A percentile compares a stretch with the other conserved stretches of the same genome.
phyloP scores from a whole-genome alignment of 2,113 vertebrate genomes.

The Pseudolaguvia tuberculata region DNA sequence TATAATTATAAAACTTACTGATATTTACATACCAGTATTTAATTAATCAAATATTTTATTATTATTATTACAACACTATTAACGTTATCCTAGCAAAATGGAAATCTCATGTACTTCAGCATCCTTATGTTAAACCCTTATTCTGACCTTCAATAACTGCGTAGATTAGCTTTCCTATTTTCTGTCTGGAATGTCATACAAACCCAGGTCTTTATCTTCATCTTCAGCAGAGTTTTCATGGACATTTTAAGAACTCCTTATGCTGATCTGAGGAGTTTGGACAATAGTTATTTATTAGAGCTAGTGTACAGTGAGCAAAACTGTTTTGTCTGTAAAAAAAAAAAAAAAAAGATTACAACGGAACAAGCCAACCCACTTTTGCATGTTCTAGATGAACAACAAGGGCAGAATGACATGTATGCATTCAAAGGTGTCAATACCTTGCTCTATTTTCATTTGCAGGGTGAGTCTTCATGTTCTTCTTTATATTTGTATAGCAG shows the following conservation, averaged over 20 bases:
- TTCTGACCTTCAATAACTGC: constrained; percentile 49
- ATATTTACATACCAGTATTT: neutral
- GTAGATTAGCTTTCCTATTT: constrained; percentile 35
- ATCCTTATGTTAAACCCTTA: constrained; percentile 26
- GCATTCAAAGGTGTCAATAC: constrained; percentile 35
- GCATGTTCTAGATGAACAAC: constrained; percentile 38
- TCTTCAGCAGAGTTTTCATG: constrained; percentile 47
- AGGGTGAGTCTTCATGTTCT: constrained; percentile 9
- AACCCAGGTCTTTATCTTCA: constrained; percentile 47
- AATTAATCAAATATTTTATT: neutral
- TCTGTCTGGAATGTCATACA: constrained; percentile 39
- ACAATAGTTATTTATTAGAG: constrained; percentile 50
- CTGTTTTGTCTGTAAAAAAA: constrained; percentile 50
- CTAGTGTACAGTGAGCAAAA: constrained; percentile 43
- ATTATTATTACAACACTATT: neutral
- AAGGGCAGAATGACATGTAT: constrained; percentile 31
- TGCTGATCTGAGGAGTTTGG: constrained; percentile 33
- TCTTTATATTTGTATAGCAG: constrained; percentile 27
- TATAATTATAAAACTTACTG: neutral
- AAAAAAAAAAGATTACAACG: constrained; percentile 47
- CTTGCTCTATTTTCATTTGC: constrained; percentile 24
- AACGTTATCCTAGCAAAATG: neutral
- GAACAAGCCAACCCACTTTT: constrained; percentile 43
- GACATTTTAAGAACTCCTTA: constrained; percentile 44
- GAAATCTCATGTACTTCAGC: neutral